Percentiles rank a stretch among this genome's conserved stretches.
These are phyloP conservation scores for Acanthosepion pharaonis DNA, from an alignment of 2,888 invertebrate species.

Conservation along the genomic window DNA sequence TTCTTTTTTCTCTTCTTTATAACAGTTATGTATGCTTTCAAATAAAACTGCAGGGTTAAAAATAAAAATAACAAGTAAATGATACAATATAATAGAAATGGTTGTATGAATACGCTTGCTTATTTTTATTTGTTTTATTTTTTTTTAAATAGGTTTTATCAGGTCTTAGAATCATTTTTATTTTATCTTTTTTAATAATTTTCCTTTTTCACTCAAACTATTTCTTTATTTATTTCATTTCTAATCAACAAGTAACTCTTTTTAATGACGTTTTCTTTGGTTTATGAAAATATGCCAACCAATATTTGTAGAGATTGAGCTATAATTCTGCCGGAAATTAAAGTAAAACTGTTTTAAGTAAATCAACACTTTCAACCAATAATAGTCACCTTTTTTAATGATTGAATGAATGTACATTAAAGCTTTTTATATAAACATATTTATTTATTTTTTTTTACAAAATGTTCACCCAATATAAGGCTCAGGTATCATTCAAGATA, in stretches of 20 bases:
- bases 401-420: neutral
- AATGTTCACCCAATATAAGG: too few species aligned
- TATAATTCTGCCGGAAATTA: neutral
- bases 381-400: neutral
- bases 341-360: neutral
- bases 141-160: neutral
- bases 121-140: neutral
- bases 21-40: neutral
- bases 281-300: neutral
- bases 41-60: constrained; percentile 11
- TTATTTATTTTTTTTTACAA: neutral
- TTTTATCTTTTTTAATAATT: neutral
- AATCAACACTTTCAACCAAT: neutral
- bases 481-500: too few species aligned
- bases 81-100: neutral
- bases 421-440: neutral
- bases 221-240: neutral
- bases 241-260: neutral
- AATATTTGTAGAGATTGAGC: neutral
- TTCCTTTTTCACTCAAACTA: neutral
- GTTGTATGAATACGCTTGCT: neutral
- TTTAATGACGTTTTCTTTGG: neutral
- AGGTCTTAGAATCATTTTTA: neutral
- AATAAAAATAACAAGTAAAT: neutral
- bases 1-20: neutral